Conservation (phyloP, 2,888 invertebrate genomes). For the Malachius bipustulatus region DNA sequence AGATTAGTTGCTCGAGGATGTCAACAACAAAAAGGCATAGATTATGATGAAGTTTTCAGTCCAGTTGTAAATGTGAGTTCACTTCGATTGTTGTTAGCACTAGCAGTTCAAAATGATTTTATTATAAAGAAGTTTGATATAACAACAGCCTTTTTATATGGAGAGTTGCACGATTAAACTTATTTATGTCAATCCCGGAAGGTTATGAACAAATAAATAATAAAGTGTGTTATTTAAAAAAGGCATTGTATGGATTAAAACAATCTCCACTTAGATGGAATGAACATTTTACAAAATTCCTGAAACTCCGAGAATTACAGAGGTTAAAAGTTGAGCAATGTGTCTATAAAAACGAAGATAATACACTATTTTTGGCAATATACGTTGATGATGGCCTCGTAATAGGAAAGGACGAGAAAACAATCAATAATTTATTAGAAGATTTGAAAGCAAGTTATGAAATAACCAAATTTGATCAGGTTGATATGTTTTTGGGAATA, state of each 20-base stretch:
- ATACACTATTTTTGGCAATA: slow-evolving; percentile 16
- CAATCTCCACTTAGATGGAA: slow-evolving; percentile 26
- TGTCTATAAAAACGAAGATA: slow-evolving; percentile 19
- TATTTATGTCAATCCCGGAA: slow-evolving; percentile 26
- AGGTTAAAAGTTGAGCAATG: slow-evolving; percentile 24
- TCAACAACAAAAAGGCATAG: slow-evolving; percentile 21
- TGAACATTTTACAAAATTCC: slow-evolving; percentile 18
- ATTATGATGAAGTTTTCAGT: slow-evolving; percentile 25
- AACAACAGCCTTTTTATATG: slow-evolving; percentile 23
- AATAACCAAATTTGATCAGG: slow-evolving; percentile 9
- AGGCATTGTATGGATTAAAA: slow-evolving; percentile 25
- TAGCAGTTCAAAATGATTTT: slow-evolving; percentile 17
- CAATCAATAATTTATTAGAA: slow-evolving; percentile 15
- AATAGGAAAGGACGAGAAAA: slow-evolving; percentile 13
- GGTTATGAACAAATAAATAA: slow-evolving; percentile 14
- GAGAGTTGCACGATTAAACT: slow-evolving; percentile 23
- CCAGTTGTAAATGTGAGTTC: slow-evolving; percentile 22
- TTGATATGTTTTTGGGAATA: no score
- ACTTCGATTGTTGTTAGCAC: slow-evolving; percentile 20
- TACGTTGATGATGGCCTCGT: slow-evolving; percentile 24
- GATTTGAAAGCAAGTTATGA: slow-evolving; percentile 10
- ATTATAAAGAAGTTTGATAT: slow-evolving; percentile 13
- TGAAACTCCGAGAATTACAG: slow-evolving; percentile 17
- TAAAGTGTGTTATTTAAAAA: slow-evolving; percentile 16
- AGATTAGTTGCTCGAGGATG: slow-evolving; percentile 22